Evolutionary conservation across 2,888 invertebrate species (phyloP).

Genomic region (Subacronicta megacephala): DNA sequence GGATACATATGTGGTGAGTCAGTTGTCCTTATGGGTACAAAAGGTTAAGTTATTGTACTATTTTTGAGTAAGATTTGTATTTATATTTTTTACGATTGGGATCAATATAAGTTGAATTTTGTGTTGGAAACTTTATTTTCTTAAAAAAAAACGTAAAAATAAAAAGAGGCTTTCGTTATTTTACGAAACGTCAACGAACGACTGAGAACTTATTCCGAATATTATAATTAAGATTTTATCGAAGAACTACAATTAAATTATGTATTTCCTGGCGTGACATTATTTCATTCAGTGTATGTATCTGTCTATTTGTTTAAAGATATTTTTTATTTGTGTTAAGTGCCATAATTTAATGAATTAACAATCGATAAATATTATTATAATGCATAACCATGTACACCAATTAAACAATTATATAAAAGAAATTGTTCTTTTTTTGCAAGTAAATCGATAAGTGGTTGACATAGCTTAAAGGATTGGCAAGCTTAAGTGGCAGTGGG

Average conservation of each 20-base stretch:
- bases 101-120: constrained; percentile 86
- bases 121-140: constrained; percentile 84
- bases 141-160: constrained; percentile 72
- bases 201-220: constrained; percentile 87
- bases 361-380: constrained; percentile 87
- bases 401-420: constrained; percentile 86
- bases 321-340: constrained; percentile 86
- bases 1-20: constrained; percentile 75
- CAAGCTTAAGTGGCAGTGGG: too few relatives aligned
- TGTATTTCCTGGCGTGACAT: constrained; percentile 77
- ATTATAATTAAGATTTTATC: constrained; percentile 71
- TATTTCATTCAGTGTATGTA: constrained; percentile 77
- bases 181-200: constrained; percentile 86
- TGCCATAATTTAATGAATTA: constrained; percentile 90
- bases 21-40: constrained; percentile 87
- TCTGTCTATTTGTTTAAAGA: constrained; percentile 71
- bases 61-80: constrained; percentile 78
- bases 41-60: constrained; percentile 82
- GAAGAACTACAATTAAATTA: constrained; percentile 63
- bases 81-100: constrained; percentile 86
- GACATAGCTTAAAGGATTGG: too few relatives aligned
- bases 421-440: constrained; percentile 72
- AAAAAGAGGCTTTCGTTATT: constrained; percentile 82
- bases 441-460: too few relatives aligned
- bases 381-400: constrained; percentile 89